phyloP scores from a whole-genome alignment of 2,113 vertebrate genomes.

The Aegotheles bennettii region DNA sequence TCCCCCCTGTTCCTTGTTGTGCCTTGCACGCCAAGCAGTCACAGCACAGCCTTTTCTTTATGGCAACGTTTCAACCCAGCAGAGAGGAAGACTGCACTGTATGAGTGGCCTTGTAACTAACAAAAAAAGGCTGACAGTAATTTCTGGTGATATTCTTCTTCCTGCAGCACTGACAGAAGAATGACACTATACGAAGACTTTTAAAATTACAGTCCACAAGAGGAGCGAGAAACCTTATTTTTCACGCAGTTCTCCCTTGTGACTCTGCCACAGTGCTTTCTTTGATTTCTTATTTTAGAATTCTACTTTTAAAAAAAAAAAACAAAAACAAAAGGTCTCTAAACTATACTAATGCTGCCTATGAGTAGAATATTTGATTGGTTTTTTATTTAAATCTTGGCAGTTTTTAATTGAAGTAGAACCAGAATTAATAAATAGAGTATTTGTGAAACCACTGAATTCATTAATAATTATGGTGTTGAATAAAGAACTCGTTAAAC shows the following conservation, averaged over 20 bases:
- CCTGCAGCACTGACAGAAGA: slow-evolving; percentile 78
- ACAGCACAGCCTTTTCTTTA: slow-evolving; percentile 85
- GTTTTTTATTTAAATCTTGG: slow-evolving; percentile 65
- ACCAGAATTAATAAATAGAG: slow-evolving; percentile 51
- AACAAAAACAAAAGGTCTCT: slow-evolving; percentile 43
- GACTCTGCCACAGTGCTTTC: slow-evolving; percentile 75
- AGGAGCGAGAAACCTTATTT: slow-evolving; percentile 68
- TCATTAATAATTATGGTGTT: slow-evolving; percentile 44
- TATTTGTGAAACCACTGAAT: slow-evolving; percentile 68
- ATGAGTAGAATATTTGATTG: slow-evolving; percentile 56
- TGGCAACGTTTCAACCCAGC: slow-evolving; percentile 79
- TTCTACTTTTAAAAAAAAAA: slow-evolving; percentile 63
- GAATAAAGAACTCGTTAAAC: slow-evolving; percentile 47
- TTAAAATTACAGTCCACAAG: slow-evolving; percentile 77
- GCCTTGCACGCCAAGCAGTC: slow-evolving; percentile 86
- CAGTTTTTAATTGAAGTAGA: slow-evolving; percentile 67
- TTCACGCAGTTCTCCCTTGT: slow-evolving; percentile 62
- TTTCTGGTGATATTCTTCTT: slow-evolving; percentile 80
- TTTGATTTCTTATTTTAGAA: slow-evolving; percentile 73
- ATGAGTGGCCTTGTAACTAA: slow-evolving; percentile 84
- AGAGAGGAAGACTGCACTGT: slow-evolving; percentile 82
- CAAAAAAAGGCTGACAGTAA: slow-evolving; percentile 85
- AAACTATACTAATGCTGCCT: slow-evolving; percentile 71
- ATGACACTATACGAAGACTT: slow-evolving; percentile 79
- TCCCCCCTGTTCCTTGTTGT: slow-evolving; percentile 88